phyloP scores from a whole-genome alignment of 2,797 vertebrate species.

The Schizothorax lantsangensis region DNA sequence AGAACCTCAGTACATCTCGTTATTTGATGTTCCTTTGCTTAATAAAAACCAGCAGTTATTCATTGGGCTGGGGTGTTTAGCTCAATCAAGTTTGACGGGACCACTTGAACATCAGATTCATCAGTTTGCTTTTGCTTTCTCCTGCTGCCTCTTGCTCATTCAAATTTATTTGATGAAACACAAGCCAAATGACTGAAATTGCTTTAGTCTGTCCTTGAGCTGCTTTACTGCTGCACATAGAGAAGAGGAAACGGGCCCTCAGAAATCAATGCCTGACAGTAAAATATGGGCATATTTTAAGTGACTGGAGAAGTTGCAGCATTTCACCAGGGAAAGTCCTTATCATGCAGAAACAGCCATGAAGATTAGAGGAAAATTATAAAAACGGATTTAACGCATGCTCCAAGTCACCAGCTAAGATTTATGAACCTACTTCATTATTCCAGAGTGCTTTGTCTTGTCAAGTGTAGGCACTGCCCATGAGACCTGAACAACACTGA shows the following conservation, averaged over 20 bases:
- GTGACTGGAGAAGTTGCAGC: constrained; percentile 46
- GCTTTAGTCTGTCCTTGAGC: constrained; percentile 49
- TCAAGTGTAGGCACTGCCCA: constrained; percentile 23
- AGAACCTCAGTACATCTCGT: not conserved
- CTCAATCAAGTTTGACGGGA: constrained; percentile 6
- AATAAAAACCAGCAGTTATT: not conserved
- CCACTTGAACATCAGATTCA: constrained; percentile 20
- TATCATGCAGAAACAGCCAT: constrained; percentile 65
- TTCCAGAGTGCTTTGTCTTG: constrained; percentile 61
- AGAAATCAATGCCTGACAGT: constrained; percentile 61
- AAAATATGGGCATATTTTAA: constrained; percentile 64
- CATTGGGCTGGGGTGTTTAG: not conserved
- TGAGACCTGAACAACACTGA: constrained; percentile 5
- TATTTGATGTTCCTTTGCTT: not conserved
- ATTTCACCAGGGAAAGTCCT: constrained; percentile 55
- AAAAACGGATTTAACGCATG: constrained; percentile 58
- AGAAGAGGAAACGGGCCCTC: constrained; percentile 30
- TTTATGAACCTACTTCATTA: constrained; percentile 63
- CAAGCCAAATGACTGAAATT: constrained; percentile 27
- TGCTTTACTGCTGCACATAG: constrained; percentile 12
- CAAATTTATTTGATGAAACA: constrained; percentile 24
- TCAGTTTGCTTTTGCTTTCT: constrained; percentile 9
- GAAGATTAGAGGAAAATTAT: constrained; percentile 66
- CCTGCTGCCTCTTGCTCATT: constrained; percentile 17
- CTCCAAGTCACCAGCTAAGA: constrained; percentile 58